phyloP scores from a whole-genome alignment of 2,888 invertebrate genomes.

The Drepana falcataria region DNA sequence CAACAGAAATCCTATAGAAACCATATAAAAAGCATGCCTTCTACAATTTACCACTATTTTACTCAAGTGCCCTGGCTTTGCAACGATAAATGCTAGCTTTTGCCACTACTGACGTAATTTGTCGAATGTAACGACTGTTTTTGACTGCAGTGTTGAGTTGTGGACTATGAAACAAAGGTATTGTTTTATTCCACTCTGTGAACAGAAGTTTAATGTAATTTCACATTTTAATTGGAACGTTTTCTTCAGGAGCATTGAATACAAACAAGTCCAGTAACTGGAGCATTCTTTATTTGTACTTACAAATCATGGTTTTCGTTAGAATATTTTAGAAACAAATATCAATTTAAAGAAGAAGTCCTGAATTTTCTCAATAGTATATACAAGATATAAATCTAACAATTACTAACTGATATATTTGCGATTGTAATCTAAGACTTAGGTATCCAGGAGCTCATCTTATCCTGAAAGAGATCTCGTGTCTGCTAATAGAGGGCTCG shows the following conservation, averaged over 20 bases:
- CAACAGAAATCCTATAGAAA: too few relatives aligned
- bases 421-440: too few relatives aligned
- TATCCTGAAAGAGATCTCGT: too few relatives aligned
- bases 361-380: too few relatives aligned
- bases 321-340: too few relatives aligned
- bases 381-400: too few relatives aligned
- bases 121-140: slow-evolving; percentile 30
- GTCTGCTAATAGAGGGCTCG: too few relatives aligned
- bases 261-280: neutral
- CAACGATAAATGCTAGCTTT: neutral
- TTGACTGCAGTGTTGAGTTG: slow-evolving; percentile 16
- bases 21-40: too few relatives aligned
- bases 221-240: neutral
- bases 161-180: slow-evolving; percentile 7
- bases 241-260: neutral
- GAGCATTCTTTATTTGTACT: neutral
- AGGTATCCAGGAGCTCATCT: too few relatives aligned
- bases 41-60: neutral
- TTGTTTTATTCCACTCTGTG: neutral
- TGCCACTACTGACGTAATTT: slow-evolving; percentile 18
- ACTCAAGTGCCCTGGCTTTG: neutral
- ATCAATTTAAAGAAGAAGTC: too few relatives aligned
- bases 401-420: too few relatives aligned
- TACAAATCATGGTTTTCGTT: too few relatives aligned
- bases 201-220: neutral